Conservation (phyloP, 2,888 invertebrate genomes). For the Morpho achilles region DNA sequence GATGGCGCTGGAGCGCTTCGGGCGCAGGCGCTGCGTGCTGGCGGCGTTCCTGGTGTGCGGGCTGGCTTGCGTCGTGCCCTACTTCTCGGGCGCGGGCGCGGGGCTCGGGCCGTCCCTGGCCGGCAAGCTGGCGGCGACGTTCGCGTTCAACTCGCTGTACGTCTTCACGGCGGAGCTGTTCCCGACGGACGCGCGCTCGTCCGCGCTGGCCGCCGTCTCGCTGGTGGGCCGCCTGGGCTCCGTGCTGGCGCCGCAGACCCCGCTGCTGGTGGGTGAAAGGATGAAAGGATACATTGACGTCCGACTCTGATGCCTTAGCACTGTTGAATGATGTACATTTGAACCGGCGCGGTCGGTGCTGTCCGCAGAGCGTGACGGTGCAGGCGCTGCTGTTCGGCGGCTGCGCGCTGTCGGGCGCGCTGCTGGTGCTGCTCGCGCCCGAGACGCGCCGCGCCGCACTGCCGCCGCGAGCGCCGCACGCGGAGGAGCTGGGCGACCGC, state of each 20-base stretch:
- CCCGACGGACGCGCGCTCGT: conserved; percentile 83
- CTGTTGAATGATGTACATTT: too few species aligned
- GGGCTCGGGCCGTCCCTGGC: conserved; percentile 72
- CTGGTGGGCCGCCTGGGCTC: conserved; percentile 85
- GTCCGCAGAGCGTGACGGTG: conserved; percentile 44
- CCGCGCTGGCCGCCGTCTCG: conserved; percentile 83
- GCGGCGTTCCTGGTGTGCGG: conserved; percentile 58
- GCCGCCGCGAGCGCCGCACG: conserved; percentile 74
- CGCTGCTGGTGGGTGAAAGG: conserved; percentile 72
- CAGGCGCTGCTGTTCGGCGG: conserved; percentile 72
- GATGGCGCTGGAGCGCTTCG: conserved; percentile 67
- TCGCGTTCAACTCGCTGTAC: conserved; percentile 83
- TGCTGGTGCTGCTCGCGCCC: conserved; percentile 76
- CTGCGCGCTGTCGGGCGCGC: conserved; percentile 58
- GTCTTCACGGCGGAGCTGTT: conserved; percentile 85
- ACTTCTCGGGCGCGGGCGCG: conserved; percentile 49
- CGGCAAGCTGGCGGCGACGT: conserved; percentile 83
- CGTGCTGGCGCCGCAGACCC: conserved; percentile 84
- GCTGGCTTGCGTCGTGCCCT: conserved; percentile 54
- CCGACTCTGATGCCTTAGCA: neutral
- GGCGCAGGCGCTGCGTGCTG: conserved; percentile 58
- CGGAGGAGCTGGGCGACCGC: conserved; percentile 44
- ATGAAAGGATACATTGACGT: neutral
- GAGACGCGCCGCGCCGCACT: conserved; percentile 79
- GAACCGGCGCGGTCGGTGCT: neutral